Conservation (phyloP, 1,140 invertebrate genomes). For the Teleopsis dalmanni region DNA sequence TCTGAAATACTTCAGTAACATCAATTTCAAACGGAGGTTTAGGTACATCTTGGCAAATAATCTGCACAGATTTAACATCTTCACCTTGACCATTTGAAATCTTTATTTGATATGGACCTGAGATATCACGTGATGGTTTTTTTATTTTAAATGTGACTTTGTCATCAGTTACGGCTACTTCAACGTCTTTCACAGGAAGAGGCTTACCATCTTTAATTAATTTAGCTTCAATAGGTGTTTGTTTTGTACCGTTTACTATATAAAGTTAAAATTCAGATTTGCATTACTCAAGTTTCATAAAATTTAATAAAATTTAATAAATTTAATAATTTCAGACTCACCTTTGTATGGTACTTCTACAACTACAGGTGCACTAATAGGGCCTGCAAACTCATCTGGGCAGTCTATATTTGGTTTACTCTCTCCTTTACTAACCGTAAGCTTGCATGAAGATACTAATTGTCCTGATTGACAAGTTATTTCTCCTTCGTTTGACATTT, state of each 20-base stretch:
- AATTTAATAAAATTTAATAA: conserved; percentile 1
- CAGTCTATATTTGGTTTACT: conserved; percentile 73
- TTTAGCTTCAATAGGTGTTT: conserved; percentile 80
- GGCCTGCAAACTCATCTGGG: conserved; percentile 72
- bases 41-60: conserved; percentile 89
- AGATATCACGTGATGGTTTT: conserved; percentile 72
- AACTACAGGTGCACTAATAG: conserved; percentile 67
- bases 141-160: conserved; percentile 85
- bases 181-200: conserved; percentile 77
- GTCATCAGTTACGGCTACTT: conserved; percentile 80
- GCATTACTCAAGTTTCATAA: too few relatives aligned
- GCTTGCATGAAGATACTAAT: conserved; percentile 68
- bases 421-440: conserved; percentile 78
- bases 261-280: conserved; percentile 12
- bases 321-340: conserved; percentile 42
- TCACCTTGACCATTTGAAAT: conserved; percentile 81
- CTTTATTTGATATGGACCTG: conserved; percentile 80
- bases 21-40: conserved; percentile 79
- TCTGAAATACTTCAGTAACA: conserved; percentile 85
- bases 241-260: conserved; percentile 76
- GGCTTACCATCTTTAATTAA: conserved; percentile 81
- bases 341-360: conserved; percentile 89
- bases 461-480: conserved; percentile 77
- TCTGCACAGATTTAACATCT: conserved; percentile 71
- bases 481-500: conserved; percentile 77